Evolutionary conservation across 37 sponge, comb jelly and placozoan genomes (phyloP).

Genomic region (Cladorhizidae sp.): DNA sequence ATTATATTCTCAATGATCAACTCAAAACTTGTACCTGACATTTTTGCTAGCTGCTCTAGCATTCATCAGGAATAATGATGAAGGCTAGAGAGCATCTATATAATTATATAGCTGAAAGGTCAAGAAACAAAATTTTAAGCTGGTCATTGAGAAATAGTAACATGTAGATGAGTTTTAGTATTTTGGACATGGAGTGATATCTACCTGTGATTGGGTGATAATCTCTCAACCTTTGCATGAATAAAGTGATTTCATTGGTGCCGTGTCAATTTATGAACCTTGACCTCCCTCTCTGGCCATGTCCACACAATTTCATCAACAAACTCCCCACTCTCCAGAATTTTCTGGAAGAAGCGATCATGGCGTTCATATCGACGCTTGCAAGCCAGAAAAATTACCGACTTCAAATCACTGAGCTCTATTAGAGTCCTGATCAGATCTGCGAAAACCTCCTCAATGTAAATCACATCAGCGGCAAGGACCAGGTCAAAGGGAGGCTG

Average conservation of each 20-base stretch:
- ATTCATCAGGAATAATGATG: too few species aligned
- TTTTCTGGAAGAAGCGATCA: constrained; percentile 35
- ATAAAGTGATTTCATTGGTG: constrained; percentile 6
- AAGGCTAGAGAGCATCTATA: too few species aligned
- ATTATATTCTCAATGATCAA: too few species aligned
- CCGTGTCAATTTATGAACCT: constrained; percentile 3
- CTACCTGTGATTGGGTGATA: too few species aligned
- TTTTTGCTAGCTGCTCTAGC: too few species aligned
- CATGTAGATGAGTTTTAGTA: too few species aligned
- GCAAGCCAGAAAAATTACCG: constrained; percentile 39
- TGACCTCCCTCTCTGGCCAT: constrained; percentile 11
- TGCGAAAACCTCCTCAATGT: constrained; percentile 53
- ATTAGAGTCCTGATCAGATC: constrained; percentile 39
- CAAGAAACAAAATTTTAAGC: too few species aligned
- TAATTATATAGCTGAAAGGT: too few species aligned
- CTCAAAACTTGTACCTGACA: too few species aligned
- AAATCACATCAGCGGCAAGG: constrained; percentile 77
- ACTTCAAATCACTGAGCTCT: constrained; percentile 26
- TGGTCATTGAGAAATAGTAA: too few species aligned
- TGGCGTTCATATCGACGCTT: constrained; percentile 60
- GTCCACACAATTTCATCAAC: neutral
- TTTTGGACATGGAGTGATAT: too few species aligned
- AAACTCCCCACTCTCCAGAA: constrained; percentile 14
- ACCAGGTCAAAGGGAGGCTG: constrained; percentile 58
- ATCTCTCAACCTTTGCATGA: too few species aligned